Evolutionary conservation across 2,888 invertebrate species (phyloP).

Genomic region (Elegia similella): DNA sequence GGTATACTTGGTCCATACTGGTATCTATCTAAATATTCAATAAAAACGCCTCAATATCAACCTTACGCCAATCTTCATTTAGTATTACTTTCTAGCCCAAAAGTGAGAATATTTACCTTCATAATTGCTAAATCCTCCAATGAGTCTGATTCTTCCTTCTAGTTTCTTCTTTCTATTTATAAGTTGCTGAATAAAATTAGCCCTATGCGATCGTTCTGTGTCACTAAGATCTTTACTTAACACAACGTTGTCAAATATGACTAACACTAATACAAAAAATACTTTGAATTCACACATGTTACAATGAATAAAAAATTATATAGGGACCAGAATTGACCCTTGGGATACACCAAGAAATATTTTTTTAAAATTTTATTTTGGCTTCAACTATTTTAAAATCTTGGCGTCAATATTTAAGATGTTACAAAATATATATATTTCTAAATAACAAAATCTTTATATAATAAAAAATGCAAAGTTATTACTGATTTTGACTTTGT

Average conservation of each 20-base stretch:
- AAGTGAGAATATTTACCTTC: slow-evolving; percentile 82
- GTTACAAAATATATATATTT: background rate
- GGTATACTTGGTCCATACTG: too few species aligned
- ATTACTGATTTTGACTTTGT: background rate
- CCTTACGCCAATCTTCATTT: too few species aligned
- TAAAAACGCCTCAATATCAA: too few species aligned
- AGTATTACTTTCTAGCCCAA: too few species aligned
- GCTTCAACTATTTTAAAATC: too few species aligned
- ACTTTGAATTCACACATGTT: background rate
- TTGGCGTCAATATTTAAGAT: too few species aligned
- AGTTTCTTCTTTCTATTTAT: slow-evolving; percentile 86
- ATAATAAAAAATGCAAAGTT: too few species aligned
- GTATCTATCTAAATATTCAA: too few species aligned
- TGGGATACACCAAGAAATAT: slow-evolving; percentile 2
- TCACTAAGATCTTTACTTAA: slow-evolving; percentile 55
- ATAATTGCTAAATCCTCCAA: slow-evolving; percentile 85
- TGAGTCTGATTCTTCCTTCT: slow-evolving; percentile 87
- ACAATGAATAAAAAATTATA: background rate
- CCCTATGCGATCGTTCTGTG: slow-evolving; percentile 63
- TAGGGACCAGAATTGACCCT: slow-evolving; percentile 14
- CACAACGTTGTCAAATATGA: slow-evolving; percentile 37
- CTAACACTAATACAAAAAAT: slow-evolving; percentile 29
- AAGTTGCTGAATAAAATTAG: slow-evolving; percentile 85
- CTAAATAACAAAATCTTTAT: too few species aligned
- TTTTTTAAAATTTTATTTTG: background rate